Conservation (phyloP, 2,113 vertebrate genomes). For the Malurus alboscapulatus region DNA sequence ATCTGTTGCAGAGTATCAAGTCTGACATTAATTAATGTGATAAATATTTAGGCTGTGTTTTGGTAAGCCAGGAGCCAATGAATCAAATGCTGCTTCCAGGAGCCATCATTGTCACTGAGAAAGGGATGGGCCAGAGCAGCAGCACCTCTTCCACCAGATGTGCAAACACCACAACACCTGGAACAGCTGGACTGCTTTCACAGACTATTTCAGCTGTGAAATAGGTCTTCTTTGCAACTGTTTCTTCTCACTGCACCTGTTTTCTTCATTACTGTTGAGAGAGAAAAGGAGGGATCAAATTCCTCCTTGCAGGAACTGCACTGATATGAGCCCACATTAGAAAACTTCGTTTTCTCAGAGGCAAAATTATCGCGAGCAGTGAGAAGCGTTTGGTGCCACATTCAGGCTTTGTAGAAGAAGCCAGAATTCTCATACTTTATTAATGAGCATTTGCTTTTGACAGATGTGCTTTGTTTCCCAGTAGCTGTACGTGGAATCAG, state of each 20-base stretch:
- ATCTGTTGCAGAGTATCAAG: not conserved
- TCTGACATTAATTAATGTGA: not conserved
- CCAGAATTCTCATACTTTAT: not conserved
- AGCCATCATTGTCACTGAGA: not conserved
- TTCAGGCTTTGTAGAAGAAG: not conserved
- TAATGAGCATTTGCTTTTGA: conserved; percentile 36
- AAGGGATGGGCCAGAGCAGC: not conserved
- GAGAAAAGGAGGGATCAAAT: not conserved
- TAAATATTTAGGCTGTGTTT: not conserved
- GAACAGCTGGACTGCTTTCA: not conserved
- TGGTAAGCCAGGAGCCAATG: not conserved
- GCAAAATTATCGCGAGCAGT: not conserved
- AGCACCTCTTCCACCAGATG: fast-evolving
- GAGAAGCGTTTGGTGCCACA: not conserved
- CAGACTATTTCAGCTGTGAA: fast-evolving
- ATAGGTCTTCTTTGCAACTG: not conserved
- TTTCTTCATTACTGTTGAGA: not conserved
- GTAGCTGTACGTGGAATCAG: not conserved
- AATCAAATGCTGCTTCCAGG: not conserved
- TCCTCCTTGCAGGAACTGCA: not conserved
- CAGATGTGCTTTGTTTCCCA: not conserved
- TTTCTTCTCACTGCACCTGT: not conserved
- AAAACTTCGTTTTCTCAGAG: not conserved
- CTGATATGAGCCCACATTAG: not conserved
- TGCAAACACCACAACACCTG: not conserved